A percentile compares a stretch with the other conserved stretches of the same genome.
phyloP scores from a whole-genome alignment of 2,113 vertebrate genomes.

The Columba janthina region DNA sequence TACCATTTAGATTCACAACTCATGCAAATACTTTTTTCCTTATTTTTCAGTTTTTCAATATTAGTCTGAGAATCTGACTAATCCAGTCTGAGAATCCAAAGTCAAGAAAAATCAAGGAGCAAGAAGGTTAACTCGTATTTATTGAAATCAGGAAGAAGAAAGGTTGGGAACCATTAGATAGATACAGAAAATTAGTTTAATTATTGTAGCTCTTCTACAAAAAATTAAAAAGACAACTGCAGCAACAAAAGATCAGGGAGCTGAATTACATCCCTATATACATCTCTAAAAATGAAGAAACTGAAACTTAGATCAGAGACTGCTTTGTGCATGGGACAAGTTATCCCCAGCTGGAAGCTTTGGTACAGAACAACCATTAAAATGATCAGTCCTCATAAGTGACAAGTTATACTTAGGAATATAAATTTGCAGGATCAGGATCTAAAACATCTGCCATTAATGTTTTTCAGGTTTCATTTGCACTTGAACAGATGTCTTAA shows the following conservation, averaged over 20 bases:
- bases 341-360: background rate
- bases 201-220: background rate
- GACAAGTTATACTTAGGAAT: background rate
- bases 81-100: background rate
- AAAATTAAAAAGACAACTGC: background rate
- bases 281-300: background rate
- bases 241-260: background rate
- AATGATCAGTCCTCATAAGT: background rate
- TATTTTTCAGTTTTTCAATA: background rate
- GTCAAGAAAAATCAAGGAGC: background rate
- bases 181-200: background rate
- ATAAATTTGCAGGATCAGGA: background rate
- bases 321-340: background rate
- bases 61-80: background rate
- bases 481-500: conserved; percentile 9
- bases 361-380: background rate
- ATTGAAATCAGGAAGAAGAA: background rate
- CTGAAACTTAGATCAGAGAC: background rate
- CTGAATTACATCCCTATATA: background rate
- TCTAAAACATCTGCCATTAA: conserved; percentile 23
- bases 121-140: background rate
- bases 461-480: conserved; percentile 37
- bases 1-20: background rate
- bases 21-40: background rate
- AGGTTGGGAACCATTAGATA: background rate